Conservation (phyloP, 2,113 vertebrate species). For the Corythornis vintsioides region DNA sequence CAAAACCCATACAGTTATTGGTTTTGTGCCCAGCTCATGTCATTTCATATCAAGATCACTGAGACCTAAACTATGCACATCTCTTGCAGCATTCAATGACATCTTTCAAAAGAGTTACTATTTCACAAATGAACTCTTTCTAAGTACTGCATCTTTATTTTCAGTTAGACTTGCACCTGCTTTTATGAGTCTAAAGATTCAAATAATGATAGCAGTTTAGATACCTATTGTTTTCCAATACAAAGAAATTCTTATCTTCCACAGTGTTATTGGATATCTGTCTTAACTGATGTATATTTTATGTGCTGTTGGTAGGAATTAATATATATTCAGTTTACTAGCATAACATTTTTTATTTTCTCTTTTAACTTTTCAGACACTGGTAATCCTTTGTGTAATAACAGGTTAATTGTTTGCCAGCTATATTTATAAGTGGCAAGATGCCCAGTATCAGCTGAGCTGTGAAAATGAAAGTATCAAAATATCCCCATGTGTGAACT, state of each 20-base stretch:
- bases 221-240: not conserved
- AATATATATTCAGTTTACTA: not conserved
- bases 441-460: not conserved
- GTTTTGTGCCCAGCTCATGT: not conserved
- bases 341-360: not conserved
- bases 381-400: not conserved
- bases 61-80: not conserved
- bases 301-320: not conserved
- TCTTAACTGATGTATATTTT: not conserved
- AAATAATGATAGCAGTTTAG: not conserved
- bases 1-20: not conserved
- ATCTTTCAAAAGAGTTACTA: not conserved
- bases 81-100: not conserved
- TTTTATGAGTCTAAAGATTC: not conserved
- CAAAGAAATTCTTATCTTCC: not conserved
- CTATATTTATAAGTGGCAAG: not conserved
- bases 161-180: not conserved
- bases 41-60: not conserved
- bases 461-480: slow-evolving; percentile 27
- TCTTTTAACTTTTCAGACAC: not conserved
- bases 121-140: not conserved
- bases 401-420: slow-evolving; percentile 15
- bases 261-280: not conserved
- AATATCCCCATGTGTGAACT: slow-evolving; percentile 1
- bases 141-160: not conserved